Evolutionary conservation across 1,140 invertebrate species (phyloP).

Genomic region (Ips nitidus): DNA sequence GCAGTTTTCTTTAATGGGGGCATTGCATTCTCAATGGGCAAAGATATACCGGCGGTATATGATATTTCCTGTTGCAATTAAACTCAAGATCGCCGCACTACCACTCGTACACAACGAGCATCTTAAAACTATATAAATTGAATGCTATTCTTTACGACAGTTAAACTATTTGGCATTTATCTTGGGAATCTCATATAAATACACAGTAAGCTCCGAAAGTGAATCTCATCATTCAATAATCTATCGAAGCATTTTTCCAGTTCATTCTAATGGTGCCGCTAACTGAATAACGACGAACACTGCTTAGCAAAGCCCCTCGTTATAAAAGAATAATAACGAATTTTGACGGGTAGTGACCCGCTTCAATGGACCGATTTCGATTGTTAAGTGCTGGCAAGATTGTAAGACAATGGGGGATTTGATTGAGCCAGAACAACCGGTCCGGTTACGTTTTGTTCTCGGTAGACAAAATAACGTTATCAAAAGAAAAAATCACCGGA

Average conservation of each 20-base stretch:
- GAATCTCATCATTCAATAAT: too few relatives aligned
- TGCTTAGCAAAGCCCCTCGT: background rate
- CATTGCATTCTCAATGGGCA: slow-evolving; percentile 35
- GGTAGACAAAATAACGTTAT: background rate
- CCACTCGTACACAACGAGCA: background rate
- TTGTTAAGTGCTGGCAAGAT: slow-evolving; percentile 23
- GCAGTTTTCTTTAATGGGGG: slow-evolving; percentile 35
- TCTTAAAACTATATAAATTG: slow-evolving; percentile 2
- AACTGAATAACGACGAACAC: too few relatives aligned
- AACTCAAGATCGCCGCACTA: slow-evolving; percentile 14
- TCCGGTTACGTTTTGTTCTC: slow-evolving; percentile 12
- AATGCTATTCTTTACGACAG: background rate
- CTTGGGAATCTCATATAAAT: too few relatives aligned
- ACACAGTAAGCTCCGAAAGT: too few relatives aligned
- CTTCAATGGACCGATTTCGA: slow-evolving; percentile 25
- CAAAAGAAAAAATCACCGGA: background rate
- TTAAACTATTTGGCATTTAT: too few relatives aligned
- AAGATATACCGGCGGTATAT: slow-evolving; percentile 27
- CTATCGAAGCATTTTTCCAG: too few relatives aligned
- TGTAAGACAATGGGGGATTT: slow-evolving; percentile 28
- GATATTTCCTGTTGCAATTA: slow-evolving; percentile 31
- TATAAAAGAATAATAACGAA: slow-evolving; percentile 29
- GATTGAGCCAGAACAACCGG: slow-evolving; percentile 21
- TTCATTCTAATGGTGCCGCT: too few relatives aligned
- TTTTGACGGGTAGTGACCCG: slow-evolving; percentile 29